Conservation (phyloP, 2,888 invertebrate genomes). For the Epinotia brunnichana region DNA sequence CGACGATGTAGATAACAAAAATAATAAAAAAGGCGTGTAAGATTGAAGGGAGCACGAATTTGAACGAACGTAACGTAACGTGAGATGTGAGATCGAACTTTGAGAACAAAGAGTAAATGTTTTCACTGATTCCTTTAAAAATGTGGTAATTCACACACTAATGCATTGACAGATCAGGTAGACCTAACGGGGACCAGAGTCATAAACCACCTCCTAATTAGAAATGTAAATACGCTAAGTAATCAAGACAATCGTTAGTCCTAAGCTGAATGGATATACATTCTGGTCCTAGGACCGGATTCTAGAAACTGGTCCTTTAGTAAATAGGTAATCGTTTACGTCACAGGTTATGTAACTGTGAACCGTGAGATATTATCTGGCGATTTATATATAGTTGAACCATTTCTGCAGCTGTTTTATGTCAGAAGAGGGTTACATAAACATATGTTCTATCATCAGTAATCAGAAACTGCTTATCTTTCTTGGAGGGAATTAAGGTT, state of each 20-base stretch:
- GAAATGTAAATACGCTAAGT: slow-evolving; percentile 28
- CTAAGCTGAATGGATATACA: slow-evolving; percentile 35
- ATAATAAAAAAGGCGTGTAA: too few relatives aligned
- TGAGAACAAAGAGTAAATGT: background rate
- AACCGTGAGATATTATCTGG: slow-evolving; percentile 13
- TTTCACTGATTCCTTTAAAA: too few relatives aligned
- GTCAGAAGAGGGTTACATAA: background rate
- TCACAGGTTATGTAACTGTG: slow-evolving; percentile 37
- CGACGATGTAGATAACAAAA: too few relatives aligned
- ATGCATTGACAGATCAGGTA: background rate
- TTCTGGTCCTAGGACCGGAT: slow-evolving; percentile 32
- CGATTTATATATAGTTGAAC: background rate
- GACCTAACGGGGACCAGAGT: background rate
- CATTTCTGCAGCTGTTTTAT: slow-evolving; percentile 6
- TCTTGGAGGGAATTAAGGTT: background rate
- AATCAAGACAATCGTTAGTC: slow-evolving; percentile 26
- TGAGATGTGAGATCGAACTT: background rate
- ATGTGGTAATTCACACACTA: background rate
- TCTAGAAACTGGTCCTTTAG: slow-evolving; percentile 37
- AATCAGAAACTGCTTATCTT: background rate
- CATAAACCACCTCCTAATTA: slow-evolving; percentile 18
- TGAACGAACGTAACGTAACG: background rate
- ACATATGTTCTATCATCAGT: background rate
- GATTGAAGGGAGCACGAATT: too few relatives aligned
- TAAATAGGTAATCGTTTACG: slow-evolving; percentile 35